These are phyloP conservation scores for Drosophila ambigua DNA, from an alignment of 1,140 invertebrate genomes.

Conservation along the genomic window DNA sequence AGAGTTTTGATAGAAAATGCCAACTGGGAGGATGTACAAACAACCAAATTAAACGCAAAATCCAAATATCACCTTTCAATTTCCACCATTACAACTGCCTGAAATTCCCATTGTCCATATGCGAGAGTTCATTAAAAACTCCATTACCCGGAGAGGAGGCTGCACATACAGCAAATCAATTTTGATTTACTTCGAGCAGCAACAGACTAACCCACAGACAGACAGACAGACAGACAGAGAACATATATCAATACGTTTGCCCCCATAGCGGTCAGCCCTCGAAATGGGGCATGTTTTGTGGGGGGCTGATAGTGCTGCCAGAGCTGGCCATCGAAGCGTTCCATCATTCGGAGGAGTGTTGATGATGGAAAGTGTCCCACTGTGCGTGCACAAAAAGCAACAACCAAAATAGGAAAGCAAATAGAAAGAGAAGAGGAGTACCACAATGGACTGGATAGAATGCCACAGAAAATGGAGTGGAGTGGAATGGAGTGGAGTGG, in stretches of 20 bases:
- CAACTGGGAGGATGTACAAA: not conserved
- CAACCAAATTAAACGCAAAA: not conserved
- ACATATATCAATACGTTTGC: slow-evolving; percentile 56
- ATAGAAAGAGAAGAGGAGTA: slow-evolving; percentile 43
- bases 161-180: slow-evolving; percentile 62
- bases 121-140: slow-evolving; percentile 73
- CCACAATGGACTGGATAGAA: slow-evolving; percentile 51
- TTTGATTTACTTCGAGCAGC: slow-evolving; percentile 68
- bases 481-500: not conserved
- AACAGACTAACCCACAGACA: slow-evolving; percentile 20
- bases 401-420: slow-evolving; percentile 31
- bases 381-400: slow-evolving; percentile 59
- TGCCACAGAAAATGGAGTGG: slow-evolving; percentile 23
- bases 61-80: not conserved
- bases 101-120: slow-evolving; percentile 16
- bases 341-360: slow-evolving; percentile 71
- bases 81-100: not conserved
- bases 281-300: slow-evolving; percentile 44
- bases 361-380: slow-evolving; percentile 81
- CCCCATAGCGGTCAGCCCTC: slow-evolving; percentile 36
- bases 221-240: slow-evolving; percentile 4
- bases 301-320: slow-evolving; percentile 41
- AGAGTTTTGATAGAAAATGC: too few relatives aligned
- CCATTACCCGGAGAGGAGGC: slow-evolving; percentile 46
- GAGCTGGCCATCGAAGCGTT: slow-evolving; percentile 69